Conservation (phyloP, 2,888 invertebrate species). For the Gasteruption jaculator region DNA sequence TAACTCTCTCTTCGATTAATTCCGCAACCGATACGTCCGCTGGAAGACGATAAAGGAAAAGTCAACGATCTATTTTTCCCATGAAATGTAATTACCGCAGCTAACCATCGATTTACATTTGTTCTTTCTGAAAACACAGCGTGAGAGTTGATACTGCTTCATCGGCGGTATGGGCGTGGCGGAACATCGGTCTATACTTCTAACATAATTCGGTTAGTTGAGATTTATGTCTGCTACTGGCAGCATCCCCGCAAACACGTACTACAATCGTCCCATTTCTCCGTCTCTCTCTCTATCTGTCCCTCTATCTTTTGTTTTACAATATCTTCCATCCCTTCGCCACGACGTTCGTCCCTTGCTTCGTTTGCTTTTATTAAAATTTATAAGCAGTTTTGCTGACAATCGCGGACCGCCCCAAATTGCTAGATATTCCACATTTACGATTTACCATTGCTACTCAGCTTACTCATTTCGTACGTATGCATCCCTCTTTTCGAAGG, state of each 20-base stretch:
- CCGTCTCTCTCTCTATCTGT: constrained; percentile 3
- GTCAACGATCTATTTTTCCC: too few relatives aligned
- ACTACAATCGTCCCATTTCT: constrained; percentile 7
- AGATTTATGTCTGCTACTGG: constrained; percentile 46
- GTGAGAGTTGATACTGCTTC: constrained; percentile 40
- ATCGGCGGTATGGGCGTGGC: constrained; percentile 44
- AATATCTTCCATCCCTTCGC: not conserved
- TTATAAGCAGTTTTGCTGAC: constrained; percentile 47
- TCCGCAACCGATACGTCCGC: too few relatives aligned
- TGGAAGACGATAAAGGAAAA: too few relatives aligned
- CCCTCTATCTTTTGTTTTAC: too few relatives aligned
- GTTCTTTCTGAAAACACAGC: constrained; percentile 29
- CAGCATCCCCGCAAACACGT: constrained; percentile 29
- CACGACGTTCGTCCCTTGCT: constrained; percentile 19
- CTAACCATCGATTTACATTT: too few relatives aligned
- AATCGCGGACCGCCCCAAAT: constrained; percentile 46
- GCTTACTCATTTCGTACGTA: constrained; percentile 20
- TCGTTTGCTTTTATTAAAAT: constrained; percentile 45
- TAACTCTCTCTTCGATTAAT: too few relatives aligned
- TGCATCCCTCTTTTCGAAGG: constrained; percentile 37
- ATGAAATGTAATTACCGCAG: too few relatives aligned
- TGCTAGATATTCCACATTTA: constrained; percentile 31
- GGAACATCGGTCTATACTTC: constrained; percentile 42
- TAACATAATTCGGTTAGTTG: constrained; percentile 48
- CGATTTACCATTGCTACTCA: constrained; percentile 20